phyloP scores from a whole-genome alignment of 2,888 invertebrate genomes.

The Capitulum mitella region DNA sequence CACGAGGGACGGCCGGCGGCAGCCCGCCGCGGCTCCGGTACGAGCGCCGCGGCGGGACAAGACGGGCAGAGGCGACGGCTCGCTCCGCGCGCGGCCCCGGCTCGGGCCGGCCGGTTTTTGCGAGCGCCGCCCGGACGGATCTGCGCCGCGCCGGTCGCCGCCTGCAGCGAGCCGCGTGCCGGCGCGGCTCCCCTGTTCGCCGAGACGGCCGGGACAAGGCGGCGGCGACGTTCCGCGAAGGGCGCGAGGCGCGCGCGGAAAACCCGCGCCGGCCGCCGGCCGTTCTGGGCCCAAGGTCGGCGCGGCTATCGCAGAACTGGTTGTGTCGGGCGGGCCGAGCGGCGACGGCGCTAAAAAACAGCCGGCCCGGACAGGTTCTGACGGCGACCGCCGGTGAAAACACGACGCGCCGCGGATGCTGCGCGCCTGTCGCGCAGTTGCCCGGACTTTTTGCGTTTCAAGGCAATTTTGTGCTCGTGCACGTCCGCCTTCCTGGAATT shows the following conservation, averaged over 20 bases:
- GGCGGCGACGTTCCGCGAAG: neutral
- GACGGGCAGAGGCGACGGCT: too few relatives aligned
- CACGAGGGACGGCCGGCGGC: too few relatives aligned
- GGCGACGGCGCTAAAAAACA: neutral
- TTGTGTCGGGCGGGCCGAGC: neutral
- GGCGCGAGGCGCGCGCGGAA: neutral
- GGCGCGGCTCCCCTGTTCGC: neutral
- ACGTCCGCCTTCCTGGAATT: too few relatives aligned
- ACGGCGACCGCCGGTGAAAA: neutral
- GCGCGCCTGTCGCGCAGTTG: neutral
- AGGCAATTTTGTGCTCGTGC: too few relatives aligned
- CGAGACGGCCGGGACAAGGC: neutral
- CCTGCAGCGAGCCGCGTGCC: neutral
- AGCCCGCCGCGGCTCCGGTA: too few relatives aligned
- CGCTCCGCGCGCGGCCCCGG: too few relatives aligned
- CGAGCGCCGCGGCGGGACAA: too few relatives aligned
- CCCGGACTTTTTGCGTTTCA: neutral
- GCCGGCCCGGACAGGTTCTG: neutral
- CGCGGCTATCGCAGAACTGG: neutral
- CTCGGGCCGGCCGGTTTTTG: too few relatives aligned
- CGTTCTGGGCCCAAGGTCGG: neutral
- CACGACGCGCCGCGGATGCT: too few relatives aligned
- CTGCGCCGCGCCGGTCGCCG: too few relatives aligned
- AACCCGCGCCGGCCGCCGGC: neutral
- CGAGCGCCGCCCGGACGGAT: too few relatives aligned